A percentile compares a stretch with the other conserved stretches of the same genome.
Evolutionary conservation across 2,113 vertebrate species (phyloP).

Genomic region (Engraulis encrasicolus): DNA sequence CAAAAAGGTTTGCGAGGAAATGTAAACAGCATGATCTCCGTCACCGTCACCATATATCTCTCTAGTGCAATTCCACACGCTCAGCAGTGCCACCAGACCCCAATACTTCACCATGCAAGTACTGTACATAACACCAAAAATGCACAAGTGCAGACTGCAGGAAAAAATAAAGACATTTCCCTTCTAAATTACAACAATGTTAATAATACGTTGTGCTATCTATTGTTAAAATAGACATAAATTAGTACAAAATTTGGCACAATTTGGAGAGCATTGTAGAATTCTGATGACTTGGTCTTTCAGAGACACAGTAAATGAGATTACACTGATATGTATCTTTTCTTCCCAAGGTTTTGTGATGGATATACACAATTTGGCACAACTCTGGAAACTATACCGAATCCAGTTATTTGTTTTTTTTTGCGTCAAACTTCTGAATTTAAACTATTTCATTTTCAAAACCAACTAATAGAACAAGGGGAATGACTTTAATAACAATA

Average conservation of each 20-base stretch:
- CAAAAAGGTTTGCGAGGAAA: background rate
- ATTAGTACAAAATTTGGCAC: background rate
- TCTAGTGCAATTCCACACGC: conserved; percentile 7
- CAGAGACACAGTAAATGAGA: no score
- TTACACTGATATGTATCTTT: no score
- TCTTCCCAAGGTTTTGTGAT: no score
- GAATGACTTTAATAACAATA: no score
- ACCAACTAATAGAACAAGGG: no score
- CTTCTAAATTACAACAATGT: background rate
- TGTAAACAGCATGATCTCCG: conserved; percentile 8
- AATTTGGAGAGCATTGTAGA: background rate
- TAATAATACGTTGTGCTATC: background rate
- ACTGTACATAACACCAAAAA: background rate
- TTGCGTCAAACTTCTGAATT: no score
- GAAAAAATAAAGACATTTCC: background rate
- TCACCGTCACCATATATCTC: background rate
- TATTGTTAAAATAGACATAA: background rate
- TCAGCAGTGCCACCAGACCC: background rate
- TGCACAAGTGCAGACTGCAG: background rate
- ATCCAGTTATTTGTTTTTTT: no score
- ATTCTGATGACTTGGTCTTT: no score
- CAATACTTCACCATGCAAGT: background rate
- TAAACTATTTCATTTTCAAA: no score
- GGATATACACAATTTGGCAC: no score
- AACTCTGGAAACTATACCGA: no score